Conservation (phyloP, 2,113 vertebrate genomes). For the Equus przewalskii region DNA sequence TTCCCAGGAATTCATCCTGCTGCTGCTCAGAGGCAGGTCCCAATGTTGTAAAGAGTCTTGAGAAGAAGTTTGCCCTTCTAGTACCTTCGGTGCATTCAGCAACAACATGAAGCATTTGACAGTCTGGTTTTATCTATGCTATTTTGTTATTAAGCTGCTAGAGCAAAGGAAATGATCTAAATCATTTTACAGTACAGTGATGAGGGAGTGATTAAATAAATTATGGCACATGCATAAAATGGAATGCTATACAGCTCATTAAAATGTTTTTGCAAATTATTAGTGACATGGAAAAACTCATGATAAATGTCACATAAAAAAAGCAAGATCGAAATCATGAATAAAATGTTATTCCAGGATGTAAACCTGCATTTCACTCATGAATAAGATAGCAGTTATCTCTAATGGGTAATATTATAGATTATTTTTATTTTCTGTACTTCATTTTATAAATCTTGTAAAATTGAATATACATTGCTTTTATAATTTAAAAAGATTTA, state of each 20-base stretch:
- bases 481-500: not conserved
- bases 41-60: not conserved
- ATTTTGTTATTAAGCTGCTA: not conserved
- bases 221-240: not conserved
- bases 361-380: not conserved
- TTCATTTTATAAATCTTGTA: constrained; percentile 40
- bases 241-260: not conserved
- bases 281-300: constrained; percentile 49
- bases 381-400: not conserved
- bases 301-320: not conserved
- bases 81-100: not conserved
- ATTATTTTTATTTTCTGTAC: constrained; percentile 47
- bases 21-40: not conserved
- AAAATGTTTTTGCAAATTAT: constrained; percentile 44
- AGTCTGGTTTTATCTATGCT: not conserved
- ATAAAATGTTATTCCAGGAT: not conserved
- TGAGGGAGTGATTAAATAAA: not conserved
- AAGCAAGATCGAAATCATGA: not conserved
- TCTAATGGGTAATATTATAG: not conserved
- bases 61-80: not conserved
- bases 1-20: not conserved
- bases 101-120: not conserved
- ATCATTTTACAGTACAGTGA: not conserved
- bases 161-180: not conserved
- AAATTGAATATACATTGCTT: not conserved